phyloP scores from a whole-genome alignment of 2,888 invertebrate species.

The Trissolcus japonicus region DNA sequence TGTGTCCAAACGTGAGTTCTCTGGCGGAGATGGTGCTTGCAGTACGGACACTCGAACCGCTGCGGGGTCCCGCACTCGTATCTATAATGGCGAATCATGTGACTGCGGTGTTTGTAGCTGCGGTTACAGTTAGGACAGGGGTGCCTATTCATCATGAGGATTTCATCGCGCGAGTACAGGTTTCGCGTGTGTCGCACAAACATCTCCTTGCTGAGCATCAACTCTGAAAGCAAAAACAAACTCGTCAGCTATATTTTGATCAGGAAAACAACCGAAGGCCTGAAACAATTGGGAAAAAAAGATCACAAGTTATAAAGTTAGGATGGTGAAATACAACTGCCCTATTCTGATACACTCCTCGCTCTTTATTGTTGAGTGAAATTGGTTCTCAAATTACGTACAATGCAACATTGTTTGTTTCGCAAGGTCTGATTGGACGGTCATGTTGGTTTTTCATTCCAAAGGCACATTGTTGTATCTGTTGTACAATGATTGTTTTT shows the following conservation, averaged over 20 bases:
- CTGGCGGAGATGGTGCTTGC: constrained; percentile 70
- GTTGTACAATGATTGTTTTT: too few relatives aligned
- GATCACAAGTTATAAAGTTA: constrained; percentile 11
- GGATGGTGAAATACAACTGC: constrained; percentile 37
- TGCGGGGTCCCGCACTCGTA: constrained; percentile 74
- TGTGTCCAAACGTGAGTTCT: constrained; percentile 73
- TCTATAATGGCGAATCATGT: constrained; percentile 77
- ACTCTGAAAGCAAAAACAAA: constrained; percentile 31
- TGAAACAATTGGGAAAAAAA: constrained; percentile 1
- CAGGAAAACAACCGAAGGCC: neutral
- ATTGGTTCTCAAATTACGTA: constrained; percentile 4
- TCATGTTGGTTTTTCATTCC: too few relatives aligned
- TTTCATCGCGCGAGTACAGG: constrained; percentile 30
- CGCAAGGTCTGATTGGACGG: neutral
- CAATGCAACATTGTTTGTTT: neutral
- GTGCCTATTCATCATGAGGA: constrained; percentile 63
- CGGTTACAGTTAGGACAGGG: constrained; percentile 79
- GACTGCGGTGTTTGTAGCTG: constrained; percentile 80
- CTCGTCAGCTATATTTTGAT: neutral
- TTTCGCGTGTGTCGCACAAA: constrained; percentile 27
- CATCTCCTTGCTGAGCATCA: constrained; percentile 37
- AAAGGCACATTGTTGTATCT: too few relatives aligned
- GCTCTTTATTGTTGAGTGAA: constrained; percentile 29
- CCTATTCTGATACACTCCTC: constrained; percentile 25
- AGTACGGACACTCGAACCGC: constrained; percentile 72